phyloP scores from a whole-genome alignment of 2,113 vertebrate species.

The Pyxicephalus adspersus region DNA sequence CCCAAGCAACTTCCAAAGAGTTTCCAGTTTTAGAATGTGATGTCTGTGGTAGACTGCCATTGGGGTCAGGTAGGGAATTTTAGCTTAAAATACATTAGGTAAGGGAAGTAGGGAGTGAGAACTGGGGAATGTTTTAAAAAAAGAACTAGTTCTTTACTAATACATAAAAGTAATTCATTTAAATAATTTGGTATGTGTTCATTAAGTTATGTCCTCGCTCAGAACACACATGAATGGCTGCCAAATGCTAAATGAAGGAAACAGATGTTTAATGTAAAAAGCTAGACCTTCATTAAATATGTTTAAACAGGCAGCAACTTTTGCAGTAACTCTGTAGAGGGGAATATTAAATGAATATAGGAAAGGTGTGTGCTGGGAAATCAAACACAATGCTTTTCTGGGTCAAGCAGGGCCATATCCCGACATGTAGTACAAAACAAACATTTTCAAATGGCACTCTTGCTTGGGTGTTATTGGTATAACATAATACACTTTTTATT shows the following conservation, averaged over 20 bases:
- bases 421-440: not conserved
- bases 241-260: constrained; percentile 71
- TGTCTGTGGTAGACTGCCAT: no score
- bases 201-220: constrained; percentile 69
- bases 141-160: constrained; percentile 61
- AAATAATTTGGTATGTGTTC: constrained; percentile 71
- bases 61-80: no score
- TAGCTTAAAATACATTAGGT: no score
- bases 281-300: constrained; percentile 65
- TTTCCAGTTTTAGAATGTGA: no score
- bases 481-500: no score
- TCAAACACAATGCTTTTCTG: constrained; percentile 8
- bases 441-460: not conserved
- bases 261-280: constrained; percentile 70
- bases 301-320: constrained; percentile 65
- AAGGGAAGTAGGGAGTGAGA: no score
- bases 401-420: not conserved
- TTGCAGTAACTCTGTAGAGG: constrained; percentile 56
- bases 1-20: no score
- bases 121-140: no score
- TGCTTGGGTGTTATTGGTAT: no score
- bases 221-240: constrained; percentile 62
- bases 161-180: constrained; percentile 74
- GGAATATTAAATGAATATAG: constrained; percentile 59
- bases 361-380: constrained; percentile 51